These are phyloP conservation scores for Gortyna flavago DNA, from an alignment of 2,888 invertebrate species.

Conservation along the genomic window DNA sequence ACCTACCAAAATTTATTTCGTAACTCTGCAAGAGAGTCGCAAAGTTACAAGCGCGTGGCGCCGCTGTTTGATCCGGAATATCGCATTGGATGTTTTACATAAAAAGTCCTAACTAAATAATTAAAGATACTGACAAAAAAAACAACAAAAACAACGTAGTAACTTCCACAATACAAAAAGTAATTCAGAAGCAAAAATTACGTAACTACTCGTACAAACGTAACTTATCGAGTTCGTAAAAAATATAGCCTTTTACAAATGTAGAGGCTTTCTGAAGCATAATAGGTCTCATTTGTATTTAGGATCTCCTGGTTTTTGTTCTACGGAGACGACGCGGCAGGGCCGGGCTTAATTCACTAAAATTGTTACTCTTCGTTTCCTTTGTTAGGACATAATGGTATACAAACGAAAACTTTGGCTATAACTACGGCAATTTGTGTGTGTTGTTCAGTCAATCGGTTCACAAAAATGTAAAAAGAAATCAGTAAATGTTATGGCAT, in stretches of 20 bases:
- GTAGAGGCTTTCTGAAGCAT: conserved; percentile 58
- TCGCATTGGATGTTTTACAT: too few relatives aligned
- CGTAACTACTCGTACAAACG: conserved; percentile 27
- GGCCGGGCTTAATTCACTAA: conserved; percentile 62
- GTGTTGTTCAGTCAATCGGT: conserved; percentile 15
- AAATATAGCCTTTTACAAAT: conserved; percentile 57
- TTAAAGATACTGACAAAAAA: background rate
- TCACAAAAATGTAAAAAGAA: conserved; percentile 6
- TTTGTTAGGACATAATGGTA: conserved; percentile 60
- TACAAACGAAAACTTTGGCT: conserved; percentile 61
- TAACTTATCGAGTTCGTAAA: conserved; percentile 59
- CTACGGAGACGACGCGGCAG: conserved; percentile 38
- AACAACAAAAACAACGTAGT: background rate
- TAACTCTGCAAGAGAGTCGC: too few relatives aligned
- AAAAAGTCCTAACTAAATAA: background rate
- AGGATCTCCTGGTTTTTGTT: conserved; percentile 62
- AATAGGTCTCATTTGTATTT: conserved; percentile 64
- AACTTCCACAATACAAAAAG: conserved; percentile 14
- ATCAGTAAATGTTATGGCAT: background rate
- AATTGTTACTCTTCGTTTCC: conserved; percentile 53
- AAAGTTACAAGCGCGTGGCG: too few relatives aligned
- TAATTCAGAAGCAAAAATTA: conserved; percentile 20
- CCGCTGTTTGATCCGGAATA: too few relatives aligned
- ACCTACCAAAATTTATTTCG: too few relatives aligned
- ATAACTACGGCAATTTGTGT: conserved; percentile 59